A percentile compares a stretch with the other conserved stretches of the same genome.
Conservation (phyloP, 2,888 invertebrate genomes). For the Erebia epiphron region DNA sequence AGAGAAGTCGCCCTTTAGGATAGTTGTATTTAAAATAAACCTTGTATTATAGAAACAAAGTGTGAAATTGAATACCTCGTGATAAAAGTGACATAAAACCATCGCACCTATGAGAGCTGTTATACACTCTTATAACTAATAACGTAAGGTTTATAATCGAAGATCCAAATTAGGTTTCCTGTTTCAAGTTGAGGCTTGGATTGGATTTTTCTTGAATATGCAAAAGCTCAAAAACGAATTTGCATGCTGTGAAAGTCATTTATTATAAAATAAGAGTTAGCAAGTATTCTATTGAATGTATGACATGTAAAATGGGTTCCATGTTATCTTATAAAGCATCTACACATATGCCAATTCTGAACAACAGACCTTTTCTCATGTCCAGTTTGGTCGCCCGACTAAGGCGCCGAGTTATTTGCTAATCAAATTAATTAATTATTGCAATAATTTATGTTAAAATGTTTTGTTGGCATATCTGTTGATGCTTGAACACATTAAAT, state of each 20-base stretch:
- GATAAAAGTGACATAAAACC: slow-evolving; percentile 7
- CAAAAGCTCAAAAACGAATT: slow-evolving; percentile 16
- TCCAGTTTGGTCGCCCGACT: neutral
- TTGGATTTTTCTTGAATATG: slow-evolving; percentile 7
- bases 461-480: slow-evolving; percentile 9
- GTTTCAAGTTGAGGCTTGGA: slow-evolving; percentile 25
- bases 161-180: slow-evolving; percentile 16
- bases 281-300: slow-evolving; percentile 12
- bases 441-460: neutral
- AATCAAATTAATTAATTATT: neutral
- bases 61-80: slow-evolving; percentile 6
- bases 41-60: neutral
- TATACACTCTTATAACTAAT: slow-evolving; percentile 19
- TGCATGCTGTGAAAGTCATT: slow-evolving; percentile 13
- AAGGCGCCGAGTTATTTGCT: neutral
- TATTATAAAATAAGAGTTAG: slow-evolving; percentile 3
- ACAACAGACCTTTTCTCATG: neutral
- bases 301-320: slow-evolving; percentile 1
- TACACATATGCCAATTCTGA: slow-evolving; percentile 2
- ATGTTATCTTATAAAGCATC: slow-evolving; percentile 9
- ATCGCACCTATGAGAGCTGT: neutral
- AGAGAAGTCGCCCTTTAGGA: too few species aligned
- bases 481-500: neutral
- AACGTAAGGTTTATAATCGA: slow-evolving; percentile 27
- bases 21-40: neutral